These are phyloP conservation scores for Typhlomys cinereus DNA, from an alignment of 2,113 vertebrate genomes.

Conservation along the genomic window DNA sequence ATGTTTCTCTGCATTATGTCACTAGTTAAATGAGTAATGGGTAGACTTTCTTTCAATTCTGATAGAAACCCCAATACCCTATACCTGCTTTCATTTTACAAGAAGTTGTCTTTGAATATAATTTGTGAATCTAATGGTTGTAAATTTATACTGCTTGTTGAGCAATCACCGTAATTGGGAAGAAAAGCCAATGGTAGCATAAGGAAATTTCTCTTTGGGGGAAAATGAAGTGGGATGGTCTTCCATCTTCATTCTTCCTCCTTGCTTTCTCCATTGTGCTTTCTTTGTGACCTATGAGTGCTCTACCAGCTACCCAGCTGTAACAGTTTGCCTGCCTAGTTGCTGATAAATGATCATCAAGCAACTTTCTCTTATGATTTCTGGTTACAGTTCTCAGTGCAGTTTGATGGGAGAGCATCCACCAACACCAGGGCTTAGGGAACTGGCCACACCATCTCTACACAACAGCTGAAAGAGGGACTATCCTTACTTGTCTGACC, in stretches of 20 bases:
- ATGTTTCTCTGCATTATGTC: background rate
- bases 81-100: background rate
- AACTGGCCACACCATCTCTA: no score
- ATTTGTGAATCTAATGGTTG: background rate
- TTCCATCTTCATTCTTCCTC: background rate
- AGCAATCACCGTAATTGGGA: conserved; percentile 12
- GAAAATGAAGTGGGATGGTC: rapidly evolving
- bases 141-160: conserved; percentile 31
- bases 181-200: background rate
- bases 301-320: rapidly evolving
- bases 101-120: background rate
- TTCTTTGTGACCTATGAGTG: background rate
- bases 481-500: no score
- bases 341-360: no score
- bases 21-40: background rate
- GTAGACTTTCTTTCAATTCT: background rate
- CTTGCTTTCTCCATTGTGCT: background rate
- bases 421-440: no score
- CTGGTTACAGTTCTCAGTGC: no score
- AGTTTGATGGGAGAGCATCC: no score
- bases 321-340: no score
- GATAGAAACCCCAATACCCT: background rate
- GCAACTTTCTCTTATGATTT: no score
- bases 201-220: background rate
- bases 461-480: no score